phyloP scores from a whole-genome alignment of 2,888 invertebrate genomes.

The Glaucopsyche alexis region DNA sequence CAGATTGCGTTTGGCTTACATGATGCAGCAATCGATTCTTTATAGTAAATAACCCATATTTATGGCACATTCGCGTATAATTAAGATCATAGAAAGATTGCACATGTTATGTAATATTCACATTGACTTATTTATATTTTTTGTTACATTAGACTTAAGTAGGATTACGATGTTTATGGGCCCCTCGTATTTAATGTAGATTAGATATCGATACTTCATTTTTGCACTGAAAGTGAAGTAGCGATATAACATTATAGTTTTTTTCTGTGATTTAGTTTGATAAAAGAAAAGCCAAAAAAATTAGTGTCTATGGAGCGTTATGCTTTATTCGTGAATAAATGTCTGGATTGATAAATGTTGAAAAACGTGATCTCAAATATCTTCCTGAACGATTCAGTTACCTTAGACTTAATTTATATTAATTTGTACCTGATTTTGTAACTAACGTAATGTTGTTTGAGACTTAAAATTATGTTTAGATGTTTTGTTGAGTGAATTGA shows the following conservation, averaged over 20 bases:
- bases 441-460: conserved; percentile 60
- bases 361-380: conserved; percentile 68
- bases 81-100: conserved; percentile 64
- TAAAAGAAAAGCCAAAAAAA: conserved; percentile 69
- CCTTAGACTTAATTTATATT: conserved; percentile 75
- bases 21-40: conserved; percentile 43
- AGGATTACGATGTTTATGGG: conserved; percentile 56
- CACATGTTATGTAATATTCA: conserved; percentile 76
- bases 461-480: conserved; percentile 71
- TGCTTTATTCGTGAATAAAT: conserved; percentile 47
- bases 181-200: conserved; percentile 48
- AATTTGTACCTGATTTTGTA: conserved; percentile 78
- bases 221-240: conserved; percentile 21
- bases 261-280: conserved; percentile 73
- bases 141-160: conserved; percentile 72
- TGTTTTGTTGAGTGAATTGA: conserved; percentile 67
- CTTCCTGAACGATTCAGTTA: conserved; percentile 74
- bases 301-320: conserved; percentile 57
- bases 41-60: conserved; percentile 50
- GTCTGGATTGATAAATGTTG: conserved; percentile 40
- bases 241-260: conserved; percentile 44
- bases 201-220: conserved; percentile 38
- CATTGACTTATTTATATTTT: conserved; percentile 75
- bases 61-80: conserved; percentile 55
- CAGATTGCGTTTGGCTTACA: conserved; percentile 52